Evolutionary conservation across 2,888 invertebrate species (phyloP), one percentile per base, ranked within the genome.

Genomic region (Melanostoma scalare): DNA sequence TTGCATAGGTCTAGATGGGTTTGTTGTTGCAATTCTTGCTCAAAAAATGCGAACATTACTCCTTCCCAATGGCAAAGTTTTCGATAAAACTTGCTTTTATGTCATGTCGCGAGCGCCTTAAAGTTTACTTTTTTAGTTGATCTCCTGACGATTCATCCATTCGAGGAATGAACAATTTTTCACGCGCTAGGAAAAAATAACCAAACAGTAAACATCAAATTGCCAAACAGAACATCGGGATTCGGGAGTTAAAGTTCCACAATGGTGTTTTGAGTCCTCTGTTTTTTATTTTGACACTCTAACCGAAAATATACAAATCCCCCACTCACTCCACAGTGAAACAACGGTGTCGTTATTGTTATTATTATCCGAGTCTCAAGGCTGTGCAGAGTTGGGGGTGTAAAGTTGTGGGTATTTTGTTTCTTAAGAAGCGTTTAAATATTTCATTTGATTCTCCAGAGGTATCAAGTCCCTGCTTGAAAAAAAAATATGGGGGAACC

Each of bases 371-470:
- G 46, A 36, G 78, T 84, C 78, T 78, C 63, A 42, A 46, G 42
- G 65, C 52, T 40, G 46, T 33, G 8, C 46, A 63, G 46, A 53
- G 63, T 38, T 46, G n/a, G n/a, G 35, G 10, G 4, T 36, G n/a
- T 73, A 50, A 63, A 63, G 63, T 38, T 63, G 63, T 44, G 67
- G 67, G 78, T 75, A 72, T 78, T 78, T 78, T 61, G 71, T 58
- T 81, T 75, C 61, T 75, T 69, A 84, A 75, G 79, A 84, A 87
- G 85, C 88, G 87, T 88, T 89, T 90, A 90, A 90, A 90, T 90
- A 90, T 90, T 90, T 90, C 89, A 90, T 89, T 88, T 87, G 86
- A 87, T 88, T 88, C 90, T 89, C 89, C 80, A 86, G 90, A 89
- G 90, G 86, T 76, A 86, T 86, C 86, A 87, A 87, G 87, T 87